These are phyloP conservation scores for Macrophya annulata DNA, from an alignment of 2,888 invertebrate genomes.

Conservation along the genomic window DNA sequence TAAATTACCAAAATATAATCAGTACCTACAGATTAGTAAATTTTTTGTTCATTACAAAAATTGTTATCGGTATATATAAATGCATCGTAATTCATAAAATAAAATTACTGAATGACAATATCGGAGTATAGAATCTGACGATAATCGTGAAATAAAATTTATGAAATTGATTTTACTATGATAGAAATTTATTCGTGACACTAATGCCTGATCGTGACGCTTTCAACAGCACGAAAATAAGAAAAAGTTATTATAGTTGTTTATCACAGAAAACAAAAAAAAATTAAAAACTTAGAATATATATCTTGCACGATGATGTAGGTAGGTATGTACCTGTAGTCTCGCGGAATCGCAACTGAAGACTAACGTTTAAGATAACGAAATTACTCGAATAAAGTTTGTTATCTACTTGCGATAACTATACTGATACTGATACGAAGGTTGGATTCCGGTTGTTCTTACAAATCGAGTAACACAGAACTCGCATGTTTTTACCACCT, in stretches of 20 bases:
- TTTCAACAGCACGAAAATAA: not conserved
- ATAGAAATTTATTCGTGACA: not conserved
- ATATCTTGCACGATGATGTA: not conserved
- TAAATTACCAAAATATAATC: not conserved
- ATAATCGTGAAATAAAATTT: not conserved
- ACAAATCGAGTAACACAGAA: not conserved
- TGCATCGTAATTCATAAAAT: not conserved
- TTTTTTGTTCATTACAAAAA: not conserved
- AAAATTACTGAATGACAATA: not conserved
- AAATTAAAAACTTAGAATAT: not conserved
- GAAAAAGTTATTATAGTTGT: not conserved
- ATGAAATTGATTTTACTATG: not conserved
- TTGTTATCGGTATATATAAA: not conserved
- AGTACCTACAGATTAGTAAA: not conserved
- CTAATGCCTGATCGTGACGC: not conserved
- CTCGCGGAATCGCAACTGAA: conserved; percentile 13
- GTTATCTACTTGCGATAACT: conserved; percentile 45
- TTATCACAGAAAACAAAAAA: not conserved
- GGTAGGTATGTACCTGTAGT: not conserved
- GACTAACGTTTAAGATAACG: conserved; percentile 39
- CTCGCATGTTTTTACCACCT: not conserved
- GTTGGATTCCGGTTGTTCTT: not conserved
- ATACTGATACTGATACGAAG: conserved; percentile 9
- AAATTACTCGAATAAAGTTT: conserved; percentile 28
- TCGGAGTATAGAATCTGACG: not conserved